Evolutionary conservation across 2,888 invertebrate genomes (phyloP).

Genomic region (Heliconius hortense): DNA sequence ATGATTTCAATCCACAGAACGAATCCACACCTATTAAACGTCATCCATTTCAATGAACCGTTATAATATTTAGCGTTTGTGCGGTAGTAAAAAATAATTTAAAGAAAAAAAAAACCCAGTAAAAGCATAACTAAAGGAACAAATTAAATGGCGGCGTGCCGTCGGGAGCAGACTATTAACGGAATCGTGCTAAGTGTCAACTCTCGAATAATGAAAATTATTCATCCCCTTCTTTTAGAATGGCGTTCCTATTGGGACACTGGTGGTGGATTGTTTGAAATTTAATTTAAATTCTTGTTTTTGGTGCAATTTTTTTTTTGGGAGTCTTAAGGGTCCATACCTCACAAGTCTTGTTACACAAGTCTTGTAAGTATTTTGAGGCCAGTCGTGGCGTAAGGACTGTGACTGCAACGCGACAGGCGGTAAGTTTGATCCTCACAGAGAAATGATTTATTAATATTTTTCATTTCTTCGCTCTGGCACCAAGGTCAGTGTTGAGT

Average conservation of each 20-base stretch:
- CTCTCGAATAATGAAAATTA: conserved; percentile 68
- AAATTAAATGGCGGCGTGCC: conserved; percentile 47
- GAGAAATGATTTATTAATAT: no score
- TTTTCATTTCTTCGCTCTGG: no score
- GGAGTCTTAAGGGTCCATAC: no score
- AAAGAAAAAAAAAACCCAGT: conserved; percentile 34
- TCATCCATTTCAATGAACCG: not conserved
- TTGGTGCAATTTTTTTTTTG: no score
- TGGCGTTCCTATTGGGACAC: conserved; percentile 46
- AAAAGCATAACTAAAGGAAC: conserved; percentile 49
- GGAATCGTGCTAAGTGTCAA: conserved; percentile 62
- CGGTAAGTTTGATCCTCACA: no score
- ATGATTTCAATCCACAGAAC: conserved; percentile 1
- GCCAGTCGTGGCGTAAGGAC: no score
- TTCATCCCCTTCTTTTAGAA: conserved; percentile 52
- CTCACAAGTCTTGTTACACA: no score
- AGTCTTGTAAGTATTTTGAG: no score
- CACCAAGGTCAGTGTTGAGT: no score
- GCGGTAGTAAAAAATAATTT: conserved; percentile 36
- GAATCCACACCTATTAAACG: not conserved
- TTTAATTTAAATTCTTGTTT: not conserved
- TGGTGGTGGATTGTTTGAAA: conserved; percentile 14
- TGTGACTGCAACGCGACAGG: no score
- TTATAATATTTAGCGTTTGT: conserved; percentile 16
- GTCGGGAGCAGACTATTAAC: conserved; percentile 49